Base-by-base conservation (phyloP, 2,888 invertebrate genomes). In the Leptinotarsa juncta region DNA sequence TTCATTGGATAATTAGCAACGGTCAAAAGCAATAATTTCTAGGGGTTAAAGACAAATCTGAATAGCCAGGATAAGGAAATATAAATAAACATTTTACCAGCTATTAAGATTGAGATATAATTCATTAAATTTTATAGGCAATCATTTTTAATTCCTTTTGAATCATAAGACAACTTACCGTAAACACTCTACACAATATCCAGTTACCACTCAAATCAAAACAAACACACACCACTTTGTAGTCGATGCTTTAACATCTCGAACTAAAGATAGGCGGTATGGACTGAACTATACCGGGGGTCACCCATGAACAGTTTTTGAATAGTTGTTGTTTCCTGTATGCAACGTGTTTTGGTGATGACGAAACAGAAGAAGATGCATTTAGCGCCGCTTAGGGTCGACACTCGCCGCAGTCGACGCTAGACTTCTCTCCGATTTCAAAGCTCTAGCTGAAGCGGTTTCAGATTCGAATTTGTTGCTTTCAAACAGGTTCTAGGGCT, bases 401-500 rank as follows among this genome's bases (percentile, higher is more conserved):
- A 79, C 77, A 79, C 75, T 77, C 78, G 79, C 80, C 81, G 80
- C 71, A 68, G 66, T 68, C 51, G 65, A 72, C 73, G 73, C 73
- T 67, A 81, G 79, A 79, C 78, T 80, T 79, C 78, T 82, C 81
- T 66, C 65, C 49, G 78, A 78, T 82, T 80, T 82, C 82, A 70
- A 78, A 74, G 80, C 72, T 78, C 78, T 77, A 55, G 69, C 60
- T 42, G 70, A 78, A 80, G 81, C 81, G 80, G 81, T 80, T 82
- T 77, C 69, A 76, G 75, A 81, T 82, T 81, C 79, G 79, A 82
- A 82, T 81, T 81, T 79, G 67, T 80, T 78, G 79, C 72, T 73
- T 77, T 79, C 78, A 82, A 81, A 82, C 82, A 80, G 81, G 82
- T 82, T 82, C 75, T 71, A 10, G 20, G 48, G 48, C 48, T 57